A percentile compares a stretch with the other conserved stretches of the same genome.
Evolutionary conservation across 2,113 vertebrate species (phyloP).

Genomic region (Strix uralensis): DNA sequence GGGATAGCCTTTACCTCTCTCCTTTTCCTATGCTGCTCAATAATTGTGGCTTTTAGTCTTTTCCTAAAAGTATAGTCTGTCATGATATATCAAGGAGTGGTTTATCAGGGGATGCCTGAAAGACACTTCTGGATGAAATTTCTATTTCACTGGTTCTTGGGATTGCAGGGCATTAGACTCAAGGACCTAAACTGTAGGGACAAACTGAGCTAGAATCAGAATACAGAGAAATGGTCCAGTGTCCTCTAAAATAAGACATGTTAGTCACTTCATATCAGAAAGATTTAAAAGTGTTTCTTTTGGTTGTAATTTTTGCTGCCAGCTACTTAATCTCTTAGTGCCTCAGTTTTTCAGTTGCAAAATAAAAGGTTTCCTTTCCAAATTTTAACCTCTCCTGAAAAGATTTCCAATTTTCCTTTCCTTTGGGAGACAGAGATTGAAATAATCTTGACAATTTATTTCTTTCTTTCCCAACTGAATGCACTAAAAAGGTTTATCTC

Average conservation of each 20-base stretch:
- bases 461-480: background rate
- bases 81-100: background rate
- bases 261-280: background rate
- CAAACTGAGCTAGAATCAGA: background rate
- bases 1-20: background rate
- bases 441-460: background rate
- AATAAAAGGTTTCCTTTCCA: background rate
- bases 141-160: background rate
- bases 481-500: background rate
- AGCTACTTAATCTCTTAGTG: background rate
- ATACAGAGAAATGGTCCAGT: rapidly evolving
- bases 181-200: background rate
- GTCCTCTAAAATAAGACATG: background rate
- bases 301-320: background rate
- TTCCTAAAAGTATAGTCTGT: background rate
- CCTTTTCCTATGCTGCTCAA: background rate
- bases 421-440: background rate
- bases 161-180: background rate
- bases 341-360: background rate
- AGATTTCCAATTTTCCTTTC: background rate
- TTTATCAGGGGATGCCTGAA: background rate
- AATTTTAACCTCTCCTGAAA: background rate
- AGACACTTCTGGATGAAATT: background rate
- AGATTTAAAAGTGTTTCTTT: background rate
- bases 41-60: background rate